Percentiles rank a stretch among this genome's conserved stretches.
These are phyloP conservation scores for Anastatus disparis DNA, from an alignment of 1,140 invertebrate species.

Conservation along the genomic window DNA sequence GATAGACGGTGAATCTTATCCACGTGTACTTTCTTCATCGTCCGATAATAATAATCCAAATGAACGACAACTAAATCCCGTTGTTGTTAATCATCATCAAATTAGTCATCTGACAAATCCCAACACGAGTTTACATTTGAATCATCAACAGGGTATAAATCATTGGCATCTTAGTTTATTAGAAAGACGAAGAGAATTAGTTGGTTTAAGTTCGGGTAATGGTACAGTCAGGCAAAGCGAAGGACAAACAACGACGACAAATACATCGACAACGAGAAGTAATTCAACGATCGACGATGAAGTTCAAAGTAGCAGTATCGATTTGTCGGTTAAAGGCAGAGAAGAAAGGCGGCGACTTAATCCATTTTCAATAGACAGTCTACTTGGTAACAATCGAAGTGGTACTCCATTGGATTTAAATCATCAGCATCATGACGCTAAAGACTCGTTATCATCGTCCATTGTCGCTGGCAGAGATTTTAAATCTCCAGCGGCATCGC, in stretches of 20 bases:
- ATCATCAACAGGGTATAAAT: slow-evolving; percentile 63
- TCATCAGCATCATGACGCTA: slow-evolving; percentile 46
- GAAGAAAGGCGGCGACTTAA: slow-evolving; percentile 74
- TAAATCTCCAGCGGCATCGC: slow-evolving; percentile 48
- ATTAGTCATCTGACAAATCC: slow-evolving; percentile 44
- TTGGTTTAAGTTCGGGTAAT: slow-evolving; percentile 47
- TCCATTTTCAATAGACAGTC: slow-evolving; percentile 87
- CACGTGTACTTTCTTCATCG: slow-evolving; percentile 42
- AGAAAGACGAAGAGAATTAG: slow-evolving; percentile 60
- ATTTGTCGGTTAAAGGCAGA: slow-evolving; percentile 65
- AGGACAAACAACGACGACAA: slow-evolving; percentile 30
- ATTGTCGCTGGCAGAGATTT: slow-evolving; percentile 33
- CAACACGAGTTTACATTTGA: slow-evolving; percentile 50
- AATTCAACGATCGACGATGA: slow-evolving; percentile 61
- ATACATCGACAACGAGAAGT: slow-evolving; percentile 59
- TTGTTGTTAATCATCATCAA: slow-evolving; percentile 13
- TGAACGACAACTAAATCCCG: background rate
- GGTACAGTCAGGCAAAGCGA: slow-evolving; percentile 35
- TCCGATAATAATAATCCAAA: slow-evolving; percentile 19
- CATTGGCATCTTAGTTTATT: slow-evolving; percentile 62
- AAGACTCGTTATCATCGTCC: slow-evolving; percentile 49
- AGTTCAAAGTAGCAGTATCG: slow-evolving; percentile 63
- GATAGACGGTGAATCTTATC: slow-evolving; percentile 66
- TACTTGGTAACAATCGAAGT: slow-evolving; percentile 70
- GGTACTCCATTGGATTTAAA: background rate